A percentile compares a stretch with the other conserved stretches of the same genome.
Evolutionary conservation across 2,888 invertebrate genomes (phyloP).

Genomic region (Lissocephala sabroskyi): DNA sequence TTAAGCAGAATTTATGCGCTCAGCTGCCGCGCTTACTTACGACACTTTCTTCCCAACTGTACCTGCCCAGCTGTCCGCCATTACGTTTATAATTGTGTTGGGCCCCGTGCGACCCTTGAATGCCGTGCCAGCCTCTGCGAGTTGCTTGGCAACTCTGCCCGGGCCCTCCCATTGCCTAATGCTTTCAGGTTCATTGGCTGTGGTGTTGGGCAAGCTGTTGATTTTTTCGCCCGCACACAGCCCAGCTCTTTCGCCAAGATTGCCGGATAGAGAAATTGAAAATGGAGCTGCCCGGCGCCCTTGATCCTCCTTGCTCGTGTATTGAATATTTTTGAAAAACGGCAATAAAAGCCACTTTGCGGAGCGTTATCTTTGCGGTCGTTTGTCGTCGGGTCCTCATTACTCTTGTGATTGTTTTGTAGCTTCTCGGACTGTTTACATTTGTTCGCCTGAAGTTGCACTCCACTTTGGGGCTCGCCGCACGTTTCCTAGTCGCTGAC

Average conservation of each 20-base stretch:
- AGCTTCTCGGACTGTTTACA: constrained; percentile 44
- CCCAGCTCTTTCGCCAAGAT: background rate
- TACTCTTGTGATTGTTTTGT: constrained; percentile 15
- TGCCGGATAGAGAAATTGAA: background rate
- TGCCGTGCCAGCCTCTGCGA: no score
- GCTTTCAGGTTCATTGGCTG: constrained; percentile 54
- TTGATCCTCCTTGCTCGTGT: background rate
- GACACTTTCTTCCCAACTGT: constrained; percentile 33
- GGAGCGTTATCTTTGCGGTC: no score
- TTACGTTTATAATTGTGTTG: constrained; percentile 63
- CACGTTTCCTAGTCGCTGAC: constrained; percentile 34
- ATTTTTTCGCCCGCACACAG: constrained; percentile 33
- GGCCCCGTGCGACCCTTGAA: constrained; percentile 31
- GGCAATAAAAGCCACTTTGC: no score
- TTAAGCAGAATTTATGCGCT: constrained; percentile 59
- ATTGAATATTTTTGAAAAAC: no score
- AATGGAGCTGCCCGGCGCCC: no score
- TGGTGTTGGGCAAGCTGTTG: constrained; percentile 46
- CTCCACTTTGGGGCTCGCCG: constrained; percentile 43
- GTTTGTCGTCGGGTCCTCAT: constrained; percentile 1
- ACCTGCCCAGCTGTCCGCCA: constrained; percentile 29
- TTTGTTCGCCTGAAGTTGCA: constrained; percentile 57
- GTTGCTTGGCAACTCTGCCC: no score
- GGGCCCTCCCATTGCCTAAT: constrained; percentile 7
- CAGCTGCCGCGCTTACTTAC: constrained; percentile 43